Evolutionary conservation across 1,140 invertebrate genomes (phyloP).

Genomic region (Sipha flava): DNA sequence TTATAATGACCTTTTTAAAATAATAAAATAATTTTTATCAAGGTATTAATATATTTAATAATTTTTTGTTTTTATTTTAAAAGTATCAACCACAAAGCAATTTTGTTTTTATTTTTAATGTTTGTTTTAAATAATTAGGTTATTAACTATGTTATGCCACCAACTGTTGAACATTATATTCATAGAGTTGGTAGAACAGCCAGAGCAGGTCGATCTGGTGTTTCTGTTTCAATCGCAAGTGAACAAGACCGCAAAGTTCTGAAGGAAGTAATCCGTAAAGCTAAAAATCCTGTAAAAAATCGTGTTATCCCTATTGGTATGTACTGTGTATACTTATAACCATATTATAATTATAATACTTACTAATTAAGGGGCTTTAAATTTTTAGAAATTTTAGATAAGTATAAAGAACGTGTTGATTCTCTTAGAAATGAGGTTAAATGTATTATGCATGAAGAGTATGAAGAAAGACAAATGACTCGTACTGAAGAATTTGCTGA

Average conservation of each 20-base stretch:
- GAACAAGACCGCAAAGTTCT: constrained; percentile 84
- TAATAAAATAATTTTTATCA: too few relatives aligned
- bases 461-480: constrained; percentile 69
- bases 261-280: constrained; percentile 83
- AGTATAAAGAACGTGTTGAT: constrained; percentile 68
- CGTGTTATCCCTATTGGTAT: constrained; percentile 69
- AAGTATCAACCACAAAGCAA: too few relatives aligned
- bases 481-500: constrained; percentile 78
- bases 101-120: too few relatives aligned
- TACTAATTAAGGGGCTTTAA: neutral
- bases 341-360: neutral
- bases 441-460: constrained; percentile 73
- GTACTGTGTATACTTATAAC: neutral
- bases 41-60: too few relatives aligned
- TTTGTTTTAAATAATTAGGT: constrained; percentile 48
- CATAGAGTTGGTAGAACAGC: constrained; percentile 92
- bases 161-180: constrained; percentile 89
- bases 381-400: constrained; percentile 69
- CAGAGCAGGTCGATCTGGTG: constrained; percentile 77
- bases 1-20: too few relatives aligned
- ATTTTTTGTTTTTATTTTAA: too few relatives aligned
- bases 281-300: constrained; percentile 75
- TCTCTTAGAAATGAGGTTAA: constrained; percentile 68
- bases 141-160: constrained; percentile 93
- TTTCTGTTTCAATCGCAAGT: constrained; percentile 87